Percentiles rank a stretch among this genome's conserved stretches.
These are phyloP conservation scores for Microtus ochrogaster DNA, from an alignment of 2,113 vertebrate species.

Conservation along the genomic window DNA sequence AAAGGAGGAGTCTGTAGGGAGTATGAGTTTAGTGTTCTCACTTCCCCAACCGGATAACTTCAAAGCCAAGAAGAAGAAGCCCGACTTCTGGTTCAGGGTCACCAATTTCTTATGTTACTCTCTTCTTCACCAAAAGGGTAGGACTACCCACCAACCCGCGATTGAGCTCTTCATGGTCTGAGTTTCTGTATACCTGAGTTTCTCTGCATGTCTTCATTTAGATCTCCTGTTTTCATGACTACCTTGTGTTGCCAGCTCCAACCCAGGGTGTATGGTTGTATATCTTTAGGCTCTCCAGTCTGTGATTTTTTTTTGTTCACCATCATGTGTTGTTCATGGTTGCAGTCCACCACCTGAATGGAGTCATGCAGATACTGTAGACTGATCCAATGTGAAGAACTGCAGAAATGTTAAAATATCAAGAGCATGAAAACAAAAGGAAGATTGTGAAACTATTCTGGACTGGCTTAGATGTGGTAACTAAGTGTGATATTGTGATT, in stretches of 20 bases:
- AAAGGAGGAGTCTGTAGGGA: background rate
- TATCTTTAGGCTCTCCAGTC: background rate
- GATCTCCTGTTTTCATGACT: background rate
- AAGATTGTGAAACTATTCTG: background rate
- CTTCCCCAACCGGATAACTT: background rate
- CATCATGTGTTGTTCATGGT: background rate
- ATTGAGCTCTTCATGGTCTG: background rate
- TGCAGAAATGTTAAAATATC: background rate
- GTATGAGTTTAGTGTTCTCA: background rate
- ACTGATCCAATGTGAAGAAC: background rate
- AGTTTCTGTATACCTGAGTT: background rate
- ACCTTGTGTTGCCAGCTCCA: background rate
- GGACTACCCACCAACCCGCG: background rate
- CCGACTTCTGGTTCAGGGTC: background rate
- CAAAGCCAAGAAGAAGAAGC: background rate
- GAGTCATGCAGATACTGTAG: background rate
- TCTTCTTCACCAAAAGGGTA: background rate
- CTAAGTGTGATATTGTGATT: background rate
- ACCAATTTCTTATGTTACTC: background rate
- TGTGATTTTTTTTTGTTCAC: background rate
- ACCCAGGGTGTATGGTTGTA: background rate
- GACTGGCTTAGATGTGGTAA: background rate
- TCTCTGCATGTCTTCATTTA: background rate
- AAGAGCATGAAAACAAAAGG: background rate
- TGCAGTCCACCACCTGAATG: no score